Evolutionary conservation across 2,797 vertebrate species (phyloP).

Genomic region (Phrynocephalus forsythii): DNA sequence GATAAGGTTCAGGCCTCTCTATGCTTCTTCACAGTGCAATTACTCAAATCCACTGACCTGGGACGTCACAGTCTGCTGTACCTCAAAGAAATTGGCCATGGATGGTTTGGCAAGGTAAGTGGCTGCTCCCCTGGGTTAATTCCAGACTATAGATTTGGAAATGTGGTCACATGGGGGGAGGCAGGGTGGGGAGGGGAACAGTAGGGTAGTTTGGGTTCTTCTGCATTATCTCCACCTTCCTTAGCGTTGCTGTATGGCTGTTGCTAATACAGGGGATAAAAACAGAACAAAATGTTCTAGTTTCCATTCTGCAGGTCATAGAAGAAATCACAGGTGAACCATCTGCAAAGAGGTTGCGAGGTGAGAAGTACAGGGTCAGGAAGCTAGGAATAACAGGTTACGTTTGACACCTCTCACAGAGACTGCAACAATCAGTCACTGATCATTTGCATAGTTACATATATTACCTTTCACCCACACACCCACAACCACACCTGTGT

Average conservation of each 20-base stretch:
- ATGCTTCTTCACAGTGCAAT: conserved; percentile 82
- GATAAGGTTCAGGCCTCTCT: not conserved
- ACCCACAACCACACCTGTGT: not conserved
- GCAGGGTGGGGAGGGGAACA: not conserved
- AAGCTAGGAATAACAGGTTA: not conserved
- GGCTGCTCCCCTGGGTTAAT: not conserved
- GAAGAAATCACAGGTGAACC: not conserved
- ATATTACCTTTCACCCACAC: not conserved
- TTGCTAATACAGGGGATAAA: not conserved
- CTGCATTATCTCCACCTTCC: too few species aligned
- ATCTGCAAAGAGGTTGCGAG: not conserved
- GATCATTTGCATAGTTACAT: not conserved
- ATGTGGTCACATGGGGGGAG: too few species aligned
- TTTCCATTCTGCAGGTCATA: not conserved
- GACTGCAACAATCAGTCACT: not conserved
- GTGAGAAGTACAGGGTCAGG: not conserved
- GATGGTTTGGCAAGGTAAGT: conserved; percentile 98
- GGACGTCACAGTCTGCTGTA: conserved; percentile 92
- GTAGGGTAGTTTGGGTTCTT: not conserved
- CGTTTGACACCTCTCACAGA: not conserved
- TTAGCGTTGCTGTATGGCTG: not conserved
- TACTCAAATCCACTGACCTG: conserved; percentile 87
- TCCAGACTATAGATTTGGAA: not conserved
- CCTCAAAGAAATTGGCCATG: conserved; percentile 95
- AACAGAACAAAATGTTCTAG: not conserved